phyloP scores from a whole-genome alignment of 2,888 invertebrate species.

The Caenorhabditis sulstoni region DNA sequence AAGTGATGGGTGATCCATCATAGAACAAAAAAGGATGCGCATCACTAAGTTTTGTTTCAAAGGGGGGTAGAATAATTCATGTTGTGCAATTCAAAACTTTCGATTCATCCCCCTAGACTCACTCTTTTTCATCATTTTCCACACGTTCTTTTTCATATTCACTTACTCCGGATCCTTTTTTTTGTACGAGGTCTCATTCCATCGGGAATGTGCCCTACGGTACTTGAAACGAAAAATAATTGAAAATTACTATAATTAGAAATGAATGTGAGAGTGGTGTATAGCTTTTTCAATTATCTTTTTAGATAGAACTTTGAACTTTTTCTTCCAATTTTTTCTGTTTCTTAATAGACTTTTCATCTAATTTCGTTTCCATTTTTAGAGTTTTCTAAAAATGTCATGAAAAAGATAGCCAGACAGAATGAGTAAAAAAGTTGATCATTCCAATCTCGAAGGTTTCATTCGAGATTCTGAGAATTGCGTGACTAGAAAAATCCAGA shows the following conservation, averaged over 20 bases:
- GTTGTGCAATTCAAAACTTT: constrained; percentile 27
- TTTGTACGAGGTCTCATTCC: background rate
- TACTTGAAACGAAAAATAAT: constrained; percentile 19
- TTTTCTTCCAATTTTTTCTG: constrained; percentile 1
- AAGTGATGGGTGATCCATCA: background rate
- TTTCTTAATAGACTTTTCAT: background rate
- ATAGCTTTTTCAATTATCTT: constrained; percentile 4
- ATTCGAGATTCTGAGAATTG: too few species aligned
- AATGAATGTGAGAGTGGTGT: constrained; percentile 5
- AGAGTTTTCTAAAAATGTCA: too few species aligned
- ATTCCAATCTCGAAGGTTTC: background rate
- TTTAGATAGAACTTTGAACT: background rate
- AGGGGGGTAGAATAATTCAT: constrained; percentile 32
- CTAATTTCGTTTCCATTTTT: too few species aligned
- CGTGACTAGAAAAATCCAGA: too few species aligned
- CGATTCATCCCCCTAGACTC: constrained; percentile 26
- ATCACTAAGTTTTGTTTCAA: constrained; percentile 17
- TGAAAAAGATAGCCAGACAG: too few species aligned
- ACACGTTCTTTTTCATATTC: constrained; percentile 14
- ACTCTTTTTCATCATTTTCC: constrained; percentile 14
- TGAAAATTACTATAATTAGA: background rate
- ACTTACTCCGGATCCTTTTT: background rate
- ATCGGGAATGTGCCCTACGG: constrained; percentile 21
- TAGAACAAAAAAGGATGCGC: background rate
- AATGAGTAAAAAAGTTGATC: background rate